Evolutionary conservation across 2,113 vertebrate genomes (phyloP), one percentile per base, ranked within the genome.

Genomic region (Malurus melanocephalus): DNA sequence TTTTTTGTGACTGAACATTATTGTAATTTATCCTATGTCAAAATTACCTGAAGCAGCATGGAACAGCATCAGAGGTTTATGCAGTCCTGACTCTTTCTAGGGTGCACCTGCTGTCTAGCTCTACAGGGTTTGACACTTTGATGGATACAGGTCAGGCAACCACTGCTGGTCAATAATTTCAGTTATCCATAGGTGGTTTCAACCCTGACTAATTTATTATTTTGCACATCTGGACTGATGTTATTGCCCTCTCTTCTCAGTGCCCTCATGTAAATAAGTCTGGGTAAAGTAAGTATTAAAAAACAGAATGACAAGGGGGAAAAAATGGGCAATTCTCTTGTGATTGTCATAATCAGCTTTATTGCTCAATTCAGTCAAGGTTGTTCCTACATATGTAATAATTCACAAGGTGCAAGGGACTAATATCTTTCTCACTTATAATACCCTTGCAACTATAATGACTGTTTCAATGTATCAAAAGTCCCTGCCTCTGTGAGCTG

Each of bases 61-160:
- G 53, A 90, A 60, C 35, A 82, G 19, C 30, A 16, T 64, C 79
- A 93, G 83, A 96, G 89, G 95, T 94, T 88, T 91, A 94, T 91
- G 48, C 22, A 61, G 73, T 32, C 24, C 30, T 51, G 55, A 20
- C 33, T 83, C 57, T 93, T 96, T 95, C 67, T 83, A 79, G 40
- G 46, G 55, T 87, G 40, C 32, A 9, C 92, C 93, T 95, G 85
- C 74, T 89, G 60, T 91, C 91, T 92, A 5, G 53, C 56, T 94
- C 88, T 95, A 84, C 72, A n/a, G 10, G 4, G 35, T 80, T 77
- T 93, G 91, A 91, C 92, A 90, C 93, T 94, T 95, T 97, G 95
- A 97, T 93, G 65, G 74, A 96, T 96, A 92, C 35, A 82, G 78
- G 91, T 95, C 92, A 97, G 81, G 87, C 62, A 96, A 67, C 30